Conservation (phyloP, 2,113 vertebrate species). For the Nyctibius bracteatus region DNA sequence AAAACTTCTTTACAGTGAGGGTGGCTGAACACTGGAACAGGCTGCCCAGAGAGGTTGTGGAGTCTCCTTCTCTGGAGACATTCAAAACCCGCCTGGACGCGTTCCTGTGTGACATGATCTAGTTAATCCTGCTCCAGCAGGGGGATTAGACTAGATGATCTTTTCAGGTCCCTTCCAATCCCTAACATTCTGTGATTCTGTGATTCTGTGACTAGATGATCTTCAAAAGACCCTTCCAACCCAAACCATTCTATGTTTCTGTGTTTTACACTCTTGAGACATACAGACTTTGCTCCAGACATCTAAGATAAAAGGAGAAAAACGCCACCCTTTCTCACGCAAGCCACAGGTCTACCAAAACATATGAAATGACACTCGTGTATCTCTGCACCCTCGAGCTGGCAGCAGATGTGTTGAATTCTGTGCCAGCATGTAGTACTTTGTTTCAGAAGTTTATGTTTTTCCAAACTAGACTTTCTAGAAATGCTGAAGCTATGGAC, state of each 20-base stretch:
- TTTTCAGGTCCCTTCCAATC: too few species aligned
- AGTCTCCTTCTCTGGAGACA: too few species aligned
- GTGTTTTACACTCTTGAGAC: background rate
- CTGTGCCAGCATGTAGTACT: background rate
- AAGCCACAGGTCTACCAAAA: background rate
- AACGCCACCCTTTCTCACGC: background rate
- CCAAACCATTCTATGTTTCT: background rate
- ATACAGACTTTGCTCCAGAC: background rate
- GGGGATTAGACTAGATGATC: too few species aligned
- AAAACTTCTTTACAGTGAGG: too few species aligned
- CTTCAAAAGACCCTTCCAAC: too few species aligned
- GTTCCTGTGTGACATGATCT: too few species aligned
- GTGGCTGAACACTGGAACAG: too few species aligned
- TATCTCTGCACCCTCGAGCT: background rate
- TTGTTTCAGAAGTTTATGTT: background rate
- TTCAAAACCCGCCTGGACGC: too few species aligned
- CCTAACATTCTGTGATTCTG: too few species aligned
- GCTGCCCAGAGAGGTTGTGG: too few species aligned
- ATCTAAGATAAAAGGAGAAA: background rate
- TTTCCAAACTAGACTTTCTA: background rate
- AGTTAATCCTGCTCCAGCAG: too few species aligned
- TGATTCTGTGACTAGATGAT: too few species aligned
- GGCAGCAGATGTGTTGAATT: background rate
- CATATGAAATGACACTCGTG: background rate
- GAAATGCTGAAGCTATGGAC: background rate